Percentiles rank a stretch among this genome's conserved stretches.
Evolutionary conservation across 2,888 invertebrate genomes (phyloP).

Genomic region (Busseola fusca): DNA sequence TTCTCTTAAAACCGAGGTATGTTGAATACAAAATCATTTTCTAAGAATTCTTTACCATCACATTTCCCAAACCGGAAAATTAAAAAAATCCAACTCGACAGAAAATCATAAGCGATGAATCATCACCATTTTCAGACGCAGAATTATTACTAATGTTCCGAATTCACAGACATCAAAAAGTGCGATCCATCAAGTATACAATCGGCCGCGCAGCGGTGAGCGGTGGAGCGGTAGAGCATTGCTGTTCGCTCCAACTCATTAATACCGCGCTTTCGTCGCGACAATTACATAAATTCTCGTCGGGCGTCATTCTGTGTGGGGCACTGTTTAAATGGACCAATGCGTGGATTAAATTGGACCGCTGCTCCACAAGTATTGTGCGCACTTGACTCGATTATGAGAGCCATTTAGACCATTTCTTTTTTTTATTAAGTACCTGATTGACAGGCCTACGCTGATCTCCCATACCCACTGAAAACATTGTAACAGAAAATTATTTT

Average conservation of each 20-base stretch:
- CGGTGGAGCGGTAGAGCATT: conserved; percentile 40
- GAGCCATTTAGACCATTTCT: too few relatives aligned
- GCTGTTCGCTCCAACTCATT: conserved; percentile 69
- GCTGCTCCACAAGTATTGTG: background rate
- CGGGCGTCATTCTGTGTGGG: conserved; percentile 65
- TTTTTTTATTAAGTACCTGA: too few relatives aligned
- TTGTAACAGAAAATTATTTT: too few relatives aligned
- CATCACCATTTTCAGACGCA: conserved; percentile 7
- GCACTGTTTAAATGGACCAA: conserved; percentile 55
- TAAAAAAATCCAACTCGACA: background rate
- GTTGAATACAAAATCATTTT: background rate
- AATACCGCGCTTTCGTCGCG: conserved; percentile 74
- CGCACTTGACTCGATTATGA: background rate
- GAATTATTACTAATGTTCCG: conserved; percentile 26
- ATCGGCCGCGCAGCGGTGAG: conserved; percentile 35
- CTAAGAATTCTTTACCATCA: background rate
- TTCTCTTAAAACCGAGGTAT: background rate
- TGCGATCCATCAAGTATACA: conserved; percentile 50
- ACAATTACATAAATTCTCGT: conserved; percentile 79
- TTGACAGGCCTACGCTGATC: too few relatives aligned
- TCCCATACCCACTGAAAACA: too few relatives aligned
- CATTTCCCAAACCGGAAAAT: conserved; percentile 5
- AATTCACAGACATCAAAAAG: conserved; percentile 27
- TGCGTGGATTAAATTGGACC: conserved; percentile 22
- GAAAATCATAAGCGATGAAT: background rate